phyloP scores from a whole-genome alignment of 2,113 vertebrate genomes.

The Rhegmatorhina hoffmannsi region DNA sequence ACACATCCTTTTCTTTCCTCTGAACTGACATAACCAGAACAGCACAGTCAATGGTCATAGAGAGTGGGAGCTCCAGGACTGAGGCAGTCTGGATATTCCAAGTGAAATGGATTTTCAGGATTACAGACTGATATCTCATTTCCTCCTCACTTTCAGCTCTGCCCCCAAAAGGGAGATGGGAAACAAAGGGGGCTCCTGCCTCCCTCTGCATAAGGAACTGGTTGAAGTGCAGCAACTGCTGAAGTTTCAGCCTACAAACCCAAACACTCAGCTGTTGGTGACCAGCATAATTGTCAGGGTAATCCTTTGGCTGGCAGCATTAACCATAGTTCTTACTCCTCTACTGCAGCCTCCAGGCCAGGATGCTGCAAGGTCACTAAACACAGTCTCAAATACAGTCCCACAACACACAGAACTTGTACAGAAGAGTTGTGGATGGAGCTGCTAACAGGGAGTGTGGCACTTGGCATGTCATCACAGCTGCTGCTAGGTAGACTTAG shows the following conservation, averaged over 20 bases:
- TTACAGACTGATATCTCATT: not conserved
- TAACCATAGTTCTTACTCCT: not conserved
- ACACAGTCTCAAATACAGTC: not conserved
- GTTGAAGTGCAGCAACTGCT: not conserved
- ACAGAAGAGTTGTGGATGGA: not conserved
- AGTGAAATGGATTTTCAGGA: not conserved
- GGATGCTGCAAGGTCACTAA: not conserved
- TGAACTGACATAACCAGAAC: not conserved
- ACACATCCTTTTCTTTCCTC: not conserved
- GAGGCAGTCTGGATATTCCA: not conserved
- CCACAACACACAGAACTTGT: not conserved
- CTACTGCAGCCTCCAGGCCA: not conserved
- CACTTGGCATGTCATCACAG: accelerated
- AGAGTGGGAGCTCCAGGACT: not conserved
- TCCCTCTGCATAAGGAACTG: not conserved
- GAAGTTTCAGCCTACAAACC: not conserved
- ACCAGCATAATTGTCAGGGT: not conserved
- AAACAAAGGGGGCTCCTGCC: not conserved
- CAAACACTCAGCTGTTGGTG: not conserved
- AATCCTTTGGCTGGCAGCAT: not conserved
- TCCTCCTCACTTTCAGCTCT: not conserved
- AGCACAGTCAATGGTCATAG: not conserved
- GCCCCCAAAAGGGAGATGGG: not conserved
- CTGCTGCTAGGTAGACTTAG: not conserved
- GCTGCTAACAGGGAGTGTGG: accelerated